Base-by-base conservation (phyloP, 2,888 invertebrate species). In the Magallana nippona region DNA sequence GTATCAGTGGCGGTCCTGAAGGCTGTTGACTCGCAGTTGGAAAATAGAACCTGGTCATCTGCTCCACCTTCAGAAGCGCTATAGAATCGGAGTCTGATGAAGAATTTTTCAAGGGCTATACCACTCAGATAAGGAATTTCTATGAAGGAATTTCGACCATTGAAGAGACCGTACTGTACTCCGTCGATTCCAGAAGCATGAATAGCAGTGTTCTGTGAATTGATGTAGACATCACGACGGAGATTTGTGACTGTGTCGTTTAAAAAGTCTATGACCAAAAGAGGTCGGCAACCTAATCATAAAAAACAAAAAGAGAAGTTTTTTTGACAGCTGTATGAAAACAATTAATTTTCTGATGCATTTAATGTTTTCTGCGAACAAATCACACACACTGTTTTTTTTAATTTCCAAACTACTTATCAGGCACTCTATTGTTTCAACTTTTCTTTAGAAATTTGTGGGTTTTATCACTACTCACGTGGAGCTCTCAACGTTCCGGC, bases 11-110 rank as follows among this genome's bases (percentile, higher is more conserved):
- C 32, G 13, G 44, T 5, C 44, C 8, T 44, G 44, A 8, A 44
- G 44, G 8, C 8, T 5, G 44, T 44, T 44, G 44, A 44, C 44
- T 80, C 56, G 15, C 80, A 80, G 80, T 57, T 57, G 11, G 80
- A 80, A 32, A 80, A 32, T 27, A 80, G 27, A 32, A 80, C 80
- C 57, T 80, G 80, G 22, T 80, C 57, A 2, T 57, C 15, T 1
- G 15, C 56, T 57, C 57, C 80, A n/a, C 17, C 10, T 2, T 15
- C 15, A 10, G 22, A 27, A 0, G 32, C n/a, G 2, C 22, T 58
- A 58, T 15, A 80, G 58, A 80, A 80, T 15, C 80, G 19, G 1
- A 80, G n/a, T 10, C 80, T 57, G 17, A 58, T 10, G 10, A 80
- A 56, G 13, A 57, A 13, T 22, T 22, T 57, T 2, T 27, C 27